Evolutionary conservation across 2,113 vertebrate genomes (phyloP), one percentile per base, ranked within the genome.

Genomic region (Tiliqua scincoides): DNA sequence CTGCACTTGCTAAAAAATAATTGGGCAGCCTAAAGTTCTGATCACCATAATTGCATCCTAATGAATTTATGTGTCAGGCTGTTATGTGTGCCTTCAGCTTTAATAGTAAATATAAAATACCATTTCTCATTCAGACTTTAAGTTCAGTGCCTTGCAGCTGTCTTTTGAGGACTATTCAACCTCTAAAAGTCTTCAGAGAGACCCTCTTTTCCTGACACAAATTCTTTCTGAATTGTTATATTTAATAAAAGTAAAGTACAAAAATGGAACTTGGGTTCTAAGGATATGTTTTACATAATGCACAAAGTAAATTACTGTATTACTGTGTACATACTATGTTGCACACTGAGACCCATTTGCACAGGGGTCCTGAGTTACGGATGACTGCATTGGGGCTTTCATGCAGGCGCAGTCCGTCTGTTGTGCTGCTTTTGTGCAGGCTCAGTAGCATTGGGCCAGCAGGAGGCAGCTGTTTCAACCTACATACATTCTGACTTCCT

Each of bases 1-100:
- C 14, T 32, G 67, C 87, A 89, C 91, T 87, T 86, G 78, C 86
- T 92, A 86, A 94, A 71, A 95, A 92, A 89, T 91, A 93, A 90
- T 87, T 54, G 84, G 89, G 70, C 83, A 92, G 84, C 85, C 88
- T 88, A 61, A 25, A 40, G 25, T 93, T 91, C 90, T 89, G 89
- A 91, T 75, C 6, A 1, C 84, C 76, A 72, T 90, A 92, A 79
- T 87, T 91, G 86, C 89, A 85, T 89, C 88, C 78, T 91, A 87
- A 91, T 82, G 92, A 95, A 94, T 93, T 88, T 79, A 52, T 59
- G 68, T 89, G 77, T 93, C 93, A 87, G 23, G 82, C 91, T 79
- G 71, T 91, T 92, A 73, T 1, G 27, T 15, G 63, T 87, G 32
- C 61, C 87, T 90, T 76, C 0, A 1, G 75, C 62, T 80, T 73